Conservation (phyloP, 2,113 vertebrate genomes). For the Chloroceryle aenea region DNA sequence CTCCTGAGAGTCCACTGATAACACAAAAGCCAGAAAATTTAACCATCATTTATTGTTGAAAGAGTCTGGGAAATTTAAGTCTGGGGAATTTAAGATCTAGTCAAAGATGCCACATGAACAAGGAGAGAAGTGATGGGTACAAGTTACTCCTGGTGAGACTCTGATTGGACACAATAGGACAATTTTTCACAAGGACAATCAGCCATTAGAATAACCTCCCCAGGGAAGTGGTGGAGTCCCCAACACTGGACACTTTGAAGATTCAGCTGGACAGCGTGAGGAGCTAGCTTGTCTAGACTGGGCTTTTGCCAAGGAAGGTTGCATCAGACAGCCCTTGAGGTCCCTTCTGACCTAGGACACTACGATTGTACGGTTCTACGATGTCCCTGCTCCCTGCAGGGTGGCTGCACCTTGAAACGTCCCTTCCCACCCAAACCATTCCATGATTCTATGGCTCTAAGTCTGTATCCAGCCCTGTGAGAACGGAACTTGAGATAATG, state of each 20-base stretch:
- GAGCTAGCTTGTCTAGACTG: no score
- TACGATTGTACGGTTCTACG: background rate
- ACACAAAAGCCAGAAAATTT: background rate
- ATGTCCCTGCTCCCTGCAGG: background rate
- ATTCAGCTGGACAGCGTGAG: no score
- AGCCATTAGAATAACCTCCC: no score
- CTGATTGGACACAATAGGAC: no score
- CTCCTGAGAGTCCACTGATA: accelerated
- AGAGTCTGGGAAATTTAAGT: background rate
- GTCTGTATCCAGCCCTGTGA: background rate
- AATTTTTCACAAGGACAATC: no score
- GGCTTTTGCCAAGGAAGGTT: no score
- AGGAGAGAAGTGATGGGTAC: no score
- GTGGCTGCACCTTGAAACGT: background rate
- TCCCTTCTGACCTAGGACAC: background rate
- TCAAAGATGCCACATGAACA: background rate
- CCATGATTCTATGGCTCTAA: background rate
- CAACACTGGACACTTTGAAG: no score
- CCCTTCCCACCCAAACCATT: background rate
- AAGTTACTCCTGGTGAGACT: no score
- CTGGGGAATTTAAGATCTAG: background rate
- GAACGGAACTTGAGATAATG: background rate
- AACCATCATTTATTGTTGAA: background rate
- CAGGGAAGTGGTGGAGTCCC: no score
- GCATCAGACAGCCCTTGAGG: no score